Percentiles rank a stretch among this genome's conserved stretches.
Conservation (phyloP, 2,113 vertebrate genomes). For the Petromus typicus region DNA sequence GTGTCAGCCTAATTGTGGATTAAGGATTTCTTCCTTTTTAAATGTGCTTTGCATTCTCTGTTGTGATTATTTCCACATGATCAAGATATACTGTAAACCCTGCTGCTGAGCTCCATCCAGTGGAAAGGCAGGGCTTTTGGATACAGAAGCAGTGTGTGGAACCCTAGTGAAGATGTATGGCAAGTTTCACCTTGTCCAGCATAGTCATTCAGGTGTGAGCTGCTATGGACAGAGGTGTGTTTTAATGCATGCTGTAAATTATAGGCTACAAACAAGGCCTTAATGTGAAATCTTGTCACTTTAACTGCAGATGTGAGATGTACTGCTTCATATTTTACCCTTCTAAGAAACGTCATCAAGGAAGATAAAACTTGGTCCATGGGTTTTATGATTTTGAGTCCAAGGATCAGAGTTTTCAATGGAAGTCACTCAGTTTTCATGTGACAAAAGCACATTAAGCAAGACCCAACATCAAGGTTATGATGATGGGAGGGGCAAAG, state of each 20-base stretch:
- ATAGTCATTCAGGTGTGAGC: neutral
- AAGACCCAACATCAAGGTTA: neutral
- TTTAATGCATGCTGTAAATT: neutral
- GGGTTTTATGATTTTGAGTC: neutral
- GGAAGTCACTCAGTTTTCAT: neutral
- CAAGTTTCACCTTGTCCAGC: neutral
- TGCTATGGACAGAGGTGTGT: neutral
- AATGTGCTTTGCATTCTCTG: neutral
- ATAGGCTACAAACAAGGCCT: neutral
- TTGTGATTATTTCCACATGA: neutral
- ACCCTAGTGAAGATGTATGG: neutral
- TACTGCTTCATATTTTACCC: neutral
- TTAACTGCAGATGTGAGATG: neutral
- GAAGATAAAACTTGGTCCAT: neutral
- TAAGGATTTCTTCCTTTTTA: neutral
- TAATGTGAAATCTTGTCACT: neutral
- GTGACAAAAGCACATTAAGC: neutral
- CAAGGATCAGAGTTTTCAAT: neutral
- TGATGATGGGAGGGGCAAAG: too few species aligned
- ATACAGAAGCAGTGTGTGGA: neutral
- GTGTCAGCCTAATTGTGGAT: neutral
- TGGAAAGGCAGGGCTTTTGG: neutral
- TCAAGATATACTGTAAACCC: neutral
- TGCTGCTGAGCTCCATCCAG: neutral
- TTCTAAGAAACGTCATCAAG: neutral